These are phyloP conservation scores for Chalcis sispes DNA, from an alignment of 2,888 invertebrate genomes.

Conservation along the genomic window DNA sequence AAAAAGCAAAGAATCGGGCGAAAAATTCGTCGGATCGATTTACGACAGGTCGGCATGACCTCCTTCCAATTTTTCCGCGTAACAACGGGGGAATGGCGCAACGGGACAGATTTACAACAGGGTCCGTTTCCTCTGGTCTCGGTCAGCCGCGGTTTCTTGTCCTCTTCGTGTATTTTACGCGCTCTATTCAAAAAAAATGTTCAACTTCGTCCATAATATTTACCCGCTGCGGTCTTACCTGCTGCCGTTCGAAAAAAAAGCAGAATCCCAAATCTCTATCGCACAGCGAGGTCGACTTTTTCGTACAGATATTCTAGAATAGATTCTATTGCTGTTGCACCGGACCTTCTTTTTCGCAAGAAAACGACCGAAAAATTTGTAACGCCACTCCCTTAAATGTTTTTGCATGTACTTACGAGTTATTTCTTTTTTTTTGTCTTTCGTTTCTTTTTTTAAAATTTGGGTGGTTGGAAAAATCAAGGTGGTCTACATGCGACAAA, in stretches of 20 bases:
- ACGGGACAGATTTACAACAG: slow-evolving; percentile 9
- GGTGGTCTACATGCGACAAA: slow-evolving; percentile 34
- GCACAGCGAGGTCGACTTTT: neutral
- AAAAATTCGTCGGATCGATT: slow-evolving; percentile 25
- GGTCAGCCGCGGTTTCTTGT: slow-evolving; percentile 9
- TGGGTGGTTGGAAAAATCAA: slow-evolving; percentile 13
- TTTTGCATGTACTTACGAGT: slow-evolving; percentile 30
- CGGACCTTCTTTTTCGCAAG: slow-evolving; percentile 21
- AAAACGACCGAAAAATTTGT: slow-evolving; percentile 11
- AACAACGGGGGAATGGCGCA: slow-evolving; percentile 16
- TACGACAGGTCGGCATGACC: slow-evolving; percentile 39
- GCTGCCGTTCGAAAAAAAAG: slow-evolving; percentile 7
- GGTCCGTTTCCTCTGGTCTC: slow-evolving; percentile 15
- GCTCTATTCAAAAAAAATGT: slow-evolving; percentile 16
- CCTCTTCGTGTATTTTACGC: neutral
- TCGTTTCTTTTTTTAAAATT: neutral
- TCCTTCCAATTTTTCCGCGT: slow-evolving; percentile 31
- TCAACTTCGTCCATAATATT: slow-evolving; percentile 40
- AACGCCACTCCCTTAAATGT: slow-evolving; percentile 1
- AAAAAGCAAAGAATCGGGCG: neutral
- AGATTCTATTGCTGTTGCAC: too few species aligned
- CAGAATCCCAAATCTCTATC: slow-evolving; percentile 26
- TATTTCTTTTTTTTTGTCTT: slow-evolving; percentile 14
- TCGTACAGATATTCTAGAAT: too few species aligned
- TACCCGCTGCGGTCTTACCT: slow-evolving; percentile 49